These are phyloP conservation scores for Lonchura striata DNA, from an alignment of 2,113 vertebrate genomes.

Conservation along the genomic window DNA sequence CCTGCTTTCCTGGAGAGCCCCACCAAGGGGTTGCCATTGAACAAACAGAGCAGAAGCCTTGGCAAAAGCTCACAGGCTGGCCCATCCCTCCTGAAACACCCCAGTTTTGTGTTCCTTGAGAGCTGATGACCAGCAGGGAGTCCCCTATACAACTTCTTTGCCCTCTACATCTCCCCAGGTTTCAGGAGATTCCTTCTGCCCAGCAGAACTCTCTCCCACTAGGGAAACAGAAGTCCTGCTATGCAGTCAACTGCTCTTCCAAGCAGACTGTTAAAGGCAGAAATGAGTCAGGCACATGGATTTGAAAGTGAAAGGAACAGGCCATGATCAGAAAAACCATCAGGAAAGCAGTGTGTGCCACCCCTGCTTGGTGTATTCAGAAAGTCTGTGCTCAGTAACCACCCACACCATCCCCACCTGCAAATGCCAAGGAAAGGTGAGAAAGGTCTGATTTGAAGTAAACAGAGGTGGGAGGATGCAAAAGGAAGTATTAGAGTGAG, in stretches of 20 bases:
- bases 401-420: rapidly evolving
- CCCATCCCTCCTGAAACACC: not conserved
- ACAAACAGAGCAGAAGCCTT: not conserved
- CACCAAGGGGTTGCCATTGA: not conserved
- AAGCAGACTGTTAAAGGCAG: not conserved
- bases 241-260: not conserved
- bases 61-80: not conserved
- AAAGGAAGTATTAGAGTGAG: not conserved
- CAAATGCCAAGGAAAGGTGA: not conserved
- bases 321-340: rapidly evolving
- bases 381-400: not conserved
- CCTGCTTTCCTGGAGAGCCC: not conserved
- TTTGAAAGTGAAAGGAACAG: rapidly evolving
- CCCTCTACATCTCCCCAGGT: not conserved
- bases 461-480: not conserved
- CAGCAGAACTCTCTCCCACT: not conserved
- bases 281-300: not conserved
- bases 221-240: not conserved
- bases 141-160: not conserved
- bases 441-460: not conserved
- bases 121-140: rapidly evolving
- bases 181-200: not conserved
- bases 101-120: rapidly evolving
- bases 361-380: not conserved
- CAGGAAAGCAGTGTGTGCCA: not conserved